phyloP scores from a whole-genome alignment of 2,113 vertebrate species.

The Alligator mississippiensis region DNA sequence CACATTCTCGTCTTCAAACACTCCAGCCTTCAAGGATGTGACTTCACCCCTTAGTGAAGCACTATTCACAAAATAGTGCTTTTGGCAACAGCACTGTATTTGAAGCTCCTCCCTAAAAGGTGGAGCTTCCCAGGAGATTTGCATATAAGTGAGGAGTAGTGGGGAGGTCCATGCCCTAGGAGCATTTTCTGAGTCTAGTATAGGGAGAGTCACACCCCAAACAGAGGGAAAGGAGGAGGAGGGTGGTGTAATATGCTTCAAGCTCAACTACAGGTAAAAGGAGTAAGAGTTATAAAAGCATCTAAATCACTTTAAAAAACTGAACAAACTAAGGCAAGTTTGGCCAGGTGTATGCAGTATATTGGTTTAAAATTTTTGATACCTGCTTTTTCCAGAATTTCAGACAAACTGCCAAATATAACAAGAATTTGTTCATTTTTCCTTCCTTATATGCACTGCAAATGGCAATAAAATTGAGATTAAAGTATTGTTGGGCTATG shows the following conservation, averaged over 20 bases:
- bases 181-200: not conserved
- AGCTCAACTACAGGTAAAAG: not conserved
- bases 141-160: not conserved
- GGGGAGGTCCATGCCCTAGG: fast-evolving
- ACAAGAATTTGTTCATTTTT: not conserved
- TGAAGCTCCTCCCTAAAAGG: conserved; percentile 41
- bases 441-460: not conserved
- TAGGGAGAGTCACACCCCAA: fast-evolving
- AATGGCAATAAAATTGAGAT: not conserved
- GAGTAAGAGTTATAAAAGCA: not conserved
- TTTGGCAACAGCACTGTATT: too few relatives aligned
- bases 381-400: not conserved
- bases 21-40: not conserved
- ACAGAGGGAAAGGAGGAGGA: not conserved
- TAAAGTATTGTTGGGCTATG: not conserved
- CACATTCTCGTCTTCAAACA: fast-evolving
- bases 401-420: not conserved
- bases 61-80: too few relatives aligned
- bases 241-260: fast-evolving
- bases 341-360: not conserved
- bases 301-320: not conserved
- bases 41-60: not conserved
- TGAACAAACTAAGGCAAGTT: fast-evolving
- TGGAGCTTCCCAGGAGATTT: not conserved
- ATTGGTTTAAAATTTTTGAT: fast-evolving